Conservation (phyloP, 2,888 invertebrate genomes). For the Brenthis hecate region DNA sequence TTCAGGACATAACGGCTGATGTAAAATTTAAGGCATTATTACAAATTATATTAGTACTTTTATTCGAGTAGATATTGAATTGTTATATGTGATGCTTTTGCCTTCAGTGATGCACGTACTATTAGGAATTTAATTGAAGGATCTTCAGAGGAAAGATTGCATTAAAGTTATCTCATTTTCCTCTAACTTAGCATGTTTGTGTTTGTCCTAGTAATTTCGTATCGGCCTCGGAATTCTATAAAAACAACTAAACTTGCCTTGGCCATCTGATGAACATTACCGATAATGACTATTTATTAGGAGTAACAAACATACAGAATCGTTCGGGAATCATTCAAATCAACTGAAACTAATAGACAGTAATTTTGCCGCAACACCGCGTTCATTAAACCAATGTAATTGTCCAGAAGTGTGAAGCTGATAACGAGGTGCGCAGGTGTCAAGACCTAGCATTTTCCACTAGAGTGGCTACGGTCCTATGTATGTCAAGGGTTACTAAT, state of each 20-base stretch:
- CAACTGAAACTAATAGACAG: neutral
- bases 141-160: constrained; percentile 31
- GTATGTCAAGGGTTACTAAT: constrained; percentile 80
- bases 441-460: constrained; percentile 76
- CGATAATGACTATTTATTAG: neutral
- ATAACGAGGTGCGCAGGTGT: constrained; percentile 54
- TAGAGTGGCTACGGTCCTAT: constrained; percentile 71
- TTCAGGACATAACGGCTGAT: too few species aligned
- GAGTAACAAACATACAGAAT: neutral
- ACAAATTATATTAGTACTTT: neutral
- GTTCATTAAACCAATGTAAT: constrained; percentile 42
- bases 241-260: constrained; percentile 7
- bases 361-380: constrained; percentile 13
- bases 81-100: neutral
- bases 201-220: constrained; percentile 10
- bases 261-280: neutral
- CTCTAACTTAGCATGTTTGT: constrained; percentile 28
- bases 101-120: neutral
- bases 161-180: constrained; percentile 29
- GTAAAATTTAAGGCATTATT: too few species aligned
- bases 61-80: neutral
- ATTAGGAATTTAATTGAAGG: constrained; percentile 25
- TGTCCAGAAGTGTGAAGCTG: constrained; percentile 49
- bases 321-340: too few species aligned
- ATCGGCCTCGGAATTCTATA: neutral